Evolutionary conservation across 2,888 invertebrate species (phyloP).

Genomic region (Diarsia mendica): DNA sequence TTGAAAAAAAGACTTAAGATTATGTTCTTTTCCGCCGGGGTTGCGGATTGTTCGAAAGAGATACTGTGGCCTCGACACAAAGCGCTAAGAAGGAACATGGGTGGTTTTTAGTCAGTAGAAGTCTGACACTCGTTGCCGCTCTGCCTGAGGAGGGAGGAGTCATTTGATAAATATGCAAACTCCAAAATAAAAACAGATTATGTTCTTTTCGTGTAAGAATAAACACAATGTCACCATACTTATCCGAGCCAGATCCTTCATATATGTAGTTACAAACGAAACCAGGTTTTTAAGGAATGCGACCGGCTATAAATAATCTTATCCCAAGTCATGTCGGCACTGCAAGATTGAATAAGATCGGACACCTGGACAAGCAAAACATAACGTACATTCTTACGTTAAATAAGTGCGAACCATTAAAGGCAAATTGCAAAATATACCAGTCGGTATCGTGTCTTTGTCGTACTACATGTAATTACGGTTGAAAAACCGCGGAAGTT

Average conservation of each 20-base stretch:
- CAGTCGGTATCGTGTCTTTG: constrained; percentile 63
- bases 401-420: constrained; percentile 64
- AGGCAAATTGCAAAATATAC: constrained; percentile 65
- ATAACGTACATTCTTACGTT: constrained; percentile 63
- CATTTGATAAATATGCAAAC: too few relatives aligned
- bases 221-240: background rate
- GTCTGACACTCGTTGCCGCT: too few relatives aligned
- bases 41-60: too few relatives aligned
- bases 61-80: too few relatives aligned
- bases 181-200: too few relatives aligned
- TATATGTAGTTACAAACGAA: constrained; percentile 3
- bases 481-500: constrained; percentile 74
- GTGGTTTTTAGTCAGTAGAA: too few relatives aligned
- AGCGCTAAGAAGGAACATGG: too few relatives aligned
- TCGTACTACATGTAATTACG: constrained; percentile 62
- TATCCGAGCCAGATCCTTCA: background rate
- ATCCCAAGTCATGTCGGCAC: constrained; percentile 35
- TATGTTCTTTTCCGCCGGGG: background rate
- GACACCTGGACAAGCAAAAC: constrained; percentile 60
- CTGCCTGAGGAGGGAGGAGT: too few relatives aligned
- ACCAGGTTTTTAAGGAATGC: constrained; percentile 40
- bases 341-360: constrained; percentile 47
- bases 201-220: background rate
- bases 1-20: background rate
- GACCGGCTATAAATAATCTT: constrained; percentile 27